Evolutionary conservation across 2,797 vertebrate genomes (phyloP).

Genomic region (Onychomys leucogaster): DNA sequence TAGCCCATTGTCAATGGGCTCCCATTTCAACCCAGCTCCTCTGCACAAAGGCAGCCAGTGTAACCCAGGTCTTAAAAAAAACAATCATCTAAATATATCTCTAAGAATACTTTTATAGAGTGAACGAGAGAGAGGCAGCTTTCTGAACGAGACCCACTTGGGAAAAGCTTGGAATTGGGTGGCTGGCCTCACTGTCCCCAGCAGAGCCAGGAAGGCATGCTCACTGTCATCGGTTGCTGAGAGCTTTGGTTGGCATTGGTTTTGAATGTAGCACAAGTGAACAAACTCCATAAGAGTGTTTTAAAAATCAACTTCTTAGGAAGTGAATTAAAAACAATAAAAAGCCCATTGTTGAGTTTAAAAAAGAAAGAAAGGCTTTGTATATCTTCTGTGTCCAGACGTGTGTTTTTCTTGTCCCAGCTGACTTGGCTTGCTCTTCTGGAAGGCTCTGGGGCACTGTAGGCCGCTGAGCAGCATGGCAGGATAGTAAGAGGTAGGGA

Average conservation of each 20-base stretch:
- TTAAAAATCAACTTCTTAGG: slow-evolving; percentile 81
- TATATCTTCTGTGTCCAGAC: not conserved
- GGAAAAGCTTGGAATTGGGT: not conserved
- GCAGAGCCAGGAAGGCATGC: not conserved
- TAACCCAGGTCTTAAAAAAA: slow-evolving; percentile 56
- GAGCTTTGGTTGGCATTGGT: slow-evolving; percentile 10
- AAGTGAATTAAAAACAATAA: slow-evolving; percentile 82
- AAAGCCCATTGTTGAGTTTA: slow-evolving; percentile 75
- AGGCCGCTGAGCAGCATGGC: not conserved
- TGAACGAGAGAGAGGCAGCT: not conserved
- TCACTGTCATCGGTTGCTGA: not conserved
- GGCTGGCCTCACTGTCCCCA: not conserved
- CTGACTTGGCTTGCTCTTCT: slow-evolving; percentile 20
- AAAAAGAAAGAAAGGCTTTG: not conserved
- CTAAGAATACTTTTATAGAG: slow-evolving; percentile 70
- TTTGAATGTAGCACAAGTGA: slow-evolving; percentile 67
- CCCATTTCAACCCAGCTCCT: slow-evolving; percentile 41
- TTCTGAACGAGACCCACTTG: accelerated
- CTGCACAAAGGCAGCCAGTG: slow-evolving; percentile 8
- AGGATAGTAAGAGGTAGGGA: not conserved
- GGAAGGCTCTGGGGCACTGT: not conserved
- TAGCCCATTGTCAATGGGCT: not conserved
- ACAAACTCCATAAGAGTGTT: slow-evolving; percentile 75
- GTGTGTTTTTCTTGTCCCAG: slow-evolving; percentile 2
- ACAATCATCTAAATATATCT: not conserved